Evolutionary conservation across 2,888 invertebrate genomes (phyloP).

Genomic region (Pemphredon lugubris): DNA sequence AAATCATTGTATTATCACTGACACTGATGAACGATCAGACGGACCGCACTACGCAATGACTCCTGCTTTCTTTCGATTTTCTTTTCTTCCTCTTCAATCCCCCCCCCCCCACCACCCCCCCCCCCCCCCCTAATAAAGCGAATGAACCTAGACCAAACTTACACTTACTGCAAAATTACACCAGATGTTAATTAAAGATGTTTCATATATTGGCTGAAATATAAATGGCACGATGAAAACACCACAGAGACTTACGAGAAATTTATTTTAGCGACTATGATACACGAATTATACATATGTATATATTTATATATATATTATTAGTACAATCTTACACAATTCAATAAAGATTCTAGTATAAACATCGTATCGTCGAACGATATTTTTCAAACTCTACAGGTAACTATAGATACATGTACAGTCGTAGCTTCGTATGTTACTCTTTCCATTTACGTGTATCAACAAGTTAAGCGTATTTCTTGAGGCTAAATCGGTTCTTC

Average conservation of each 20-base stretch:
- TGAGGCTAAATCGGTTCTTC: constrained; percentile 41
- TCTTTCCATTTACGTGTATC: constrained; percentile 29
- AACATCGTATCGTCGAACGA: constrained; percentile 52
- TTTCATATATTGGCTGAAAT: too few species aligned
- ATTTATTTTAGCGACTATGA: constrained; percentile 62
- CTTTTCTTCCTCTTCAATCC: too few species aligned
- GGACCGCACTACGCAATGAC: too few species aligned
- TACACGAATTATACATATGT: constrained; percentile 66
- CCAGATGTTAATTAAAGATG: too few species aligned
- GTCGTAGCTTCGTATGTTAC: constrained; percentile 32
- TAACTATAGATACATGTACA: constrained; percentile 63
- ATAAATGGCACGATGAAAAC: too few species aligned
- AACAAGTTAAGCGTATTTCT: constrained; percentile 56
- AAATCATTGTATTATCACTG: too few species aligned
- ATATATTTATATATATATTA: constrained; percentile 54
- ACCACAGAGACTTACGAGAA: constrained; percentile 27
- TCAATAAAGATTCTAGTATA: constrained; percentile 57
- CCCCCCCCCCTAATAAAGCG: too few species aligned
- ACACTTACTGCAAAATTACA: too few species aligned
- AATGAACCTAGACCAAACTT: too few species aligned
- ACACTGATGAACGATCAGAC: too few species aligned
- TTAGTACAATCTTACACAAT: constrained; percentile 57
- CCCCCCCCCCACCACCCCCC: too few species aligned
- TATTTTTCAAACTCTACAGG: constrained; percentile 46
- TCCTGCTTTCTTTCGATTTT: too few species aligned